A percentile compares a stretch with the other conserved stretches of the same genome.
Evolutionary conservation across 2,797 vertebrate genomes (phyloP).

Genomic region (Leuciscus waleckii): DNA sequence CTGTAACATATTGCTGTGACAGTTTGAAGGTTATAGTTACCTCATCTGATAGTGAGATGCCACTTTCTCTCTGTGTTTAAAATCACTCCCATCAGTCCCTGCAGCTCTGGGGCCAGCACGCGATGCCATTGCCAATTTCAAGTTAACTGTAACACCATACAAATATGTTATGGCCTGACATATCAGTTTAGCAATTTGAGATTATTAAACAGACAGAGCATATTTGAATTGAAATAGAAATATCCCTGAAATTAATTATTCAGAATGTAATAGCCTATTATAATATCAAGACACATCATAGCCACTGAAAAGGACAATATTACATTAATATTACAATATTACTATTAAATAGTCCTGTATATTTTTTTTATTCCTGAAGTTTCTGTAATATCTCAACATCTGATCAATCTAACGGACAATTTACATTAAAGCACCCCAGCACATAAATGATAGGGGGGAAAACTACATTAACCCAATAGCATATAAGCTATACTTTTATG

Average conservation of each 20-base stretch:
- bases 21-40: conserved; percentile 55
- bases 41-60: conserved; percentile 92
- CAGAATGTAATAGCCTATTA: not conserved
- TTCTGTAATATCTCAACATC: not conserved
- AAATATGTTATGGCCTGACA: conserved; percentile 31
- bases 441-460: not conserved
- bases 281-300: not conserved
- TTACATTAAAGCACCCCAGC: not conserved
- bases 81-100: conserved; percentile 87
- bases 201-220: not conserved
- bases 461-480: not conserved
- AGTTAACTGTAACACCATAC: not conserved
- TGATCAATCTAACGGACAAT: not conserved
- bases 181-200: not conserved
- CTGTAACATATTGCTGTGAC: not conserved
- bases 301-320: not conserved
- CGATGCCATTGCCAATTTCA: conserved; percentile 83
- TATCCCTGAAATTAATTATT: not conserved
- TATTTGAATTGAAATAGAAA: not conserved
- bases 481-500: not conserved
- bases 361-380: too few relatives aligned
- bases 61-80: conserved; percentile 85
- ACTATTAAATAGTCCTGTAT: not conserved
- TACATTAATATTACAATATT: not conserved
- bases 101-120: conserved; percentile 83